Percentiles rank a stretch among this genome's conserved stretches.
These are phyloP conservation scores for Margaritifera margaritifera DNA, from an alignment of 2,888 invertebrate genomes.

Conservation along the genomic window DNA sequence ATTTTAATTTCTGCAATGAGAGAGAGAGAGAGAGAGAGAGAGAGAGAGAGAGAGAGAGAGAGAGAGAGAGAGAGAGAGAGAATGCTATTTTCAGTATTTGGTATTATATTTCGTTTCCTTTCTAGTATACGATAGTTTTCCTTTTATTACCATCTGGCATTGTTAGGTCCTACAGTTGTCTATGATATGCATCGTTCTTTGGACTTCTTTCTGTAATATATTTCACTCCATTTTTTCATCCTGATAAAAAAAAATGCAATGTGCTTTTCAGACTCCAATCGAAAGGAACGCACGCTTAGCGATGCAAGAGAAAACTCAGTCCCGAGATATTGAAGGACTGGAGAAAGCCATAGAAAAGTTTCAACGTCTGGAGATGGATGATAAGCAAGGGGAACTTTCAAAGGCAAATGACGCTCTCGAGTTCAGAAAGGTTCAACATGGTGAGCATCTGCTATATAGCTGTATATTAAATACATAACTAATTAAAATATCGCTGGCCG, in stretches of 20 bases:
- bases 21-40: neutral
- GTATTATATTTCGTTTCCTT: too few relatives aligned
- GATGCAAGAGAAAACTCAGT: constrained; percentile 10
- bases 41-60: too few relatives aligned
- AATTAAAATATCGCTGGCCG: too few relatives aligned
- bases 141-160: too few relatives aligned
- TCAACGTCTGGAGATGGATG: constrained; percentile 19
- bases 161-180: too few relatives aligned
- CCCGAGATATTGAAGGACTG: constrained; percentile 14
- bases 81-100: too few relatives aligned
- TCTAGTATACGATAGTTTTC: too few relatives aligned
- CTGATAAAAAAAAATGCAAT: neutral
- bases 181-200: too few relatives aligned
- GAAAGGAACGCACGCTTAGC: constrained; percentile 20
- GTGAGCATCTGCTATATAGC: constrained; percentile 11
- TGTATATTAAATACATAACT: too few relatives aligned
- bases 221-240: neutral
- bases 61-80: too few relatives aligned
- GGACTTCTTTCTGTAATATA: neutral
- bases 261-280: constrained; percentile 14
- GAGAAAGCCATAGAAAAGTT: constrained; percentile 24
- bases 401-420: constrained; percentile 25
- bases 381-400: constrained; percentile 23
- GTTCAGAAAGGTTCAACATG: constrained; percentile 18
- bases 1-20: neutral